Evolutionary conservation across 2,797 vertebrate genomes (phyloP), one percentile per base, ranked within the genome.

Genomic region (Moxostoma hubbsi): DNA sequence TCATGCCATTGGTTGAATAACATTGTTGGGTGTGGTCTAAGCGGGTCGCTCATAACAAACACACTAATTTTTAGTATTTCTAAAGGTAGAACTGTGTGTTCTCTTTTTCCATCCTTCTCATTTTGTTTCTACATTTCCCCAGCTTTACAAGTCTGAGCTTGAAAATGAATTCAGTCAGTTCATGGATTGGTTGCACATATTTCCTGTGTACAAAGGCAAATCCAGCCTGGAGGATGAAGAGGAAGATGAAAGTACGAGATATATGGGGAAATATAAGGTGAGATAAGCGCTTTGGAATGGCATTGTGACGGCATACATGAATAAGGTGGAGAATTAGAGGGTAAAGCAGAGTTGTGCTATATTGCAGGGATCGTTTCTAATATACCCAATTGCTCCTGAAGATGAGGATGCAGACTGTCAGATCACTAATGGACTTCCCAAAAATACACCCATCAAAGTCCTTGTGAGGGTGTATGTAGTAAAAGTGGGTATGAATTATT

Each of bases 261-360:
- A 90, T 49, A 95, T 97, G 91, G 97, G 97, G 36, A 98, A 97
- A 90, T 98, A 95, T 88, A 99, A 99, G 96, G 97, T 98, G 46
- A 83, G 54, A 15, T 63, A 16, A 43, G 9, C 1, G 1, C 10
- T 51, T 69, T 24, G 59, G 5, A 9, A 8, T 57, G 71, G 53
- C 10, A 58, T 10, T 61, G 47, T 61, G 61, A 67, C 12, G 2
- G 51, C 58, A 50, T 54, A 72, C 24, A 64, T 55, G n/a, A 63
- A 5, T 5, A 24, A 45, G 6, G 8, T 11, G 3, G 3, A 50
- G 18, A 47, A 77, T 67, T 47, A 62, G n/a, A 59, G 51, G 5
- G 49, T 58, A 72, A 66, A 51, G 24, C 9, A 43, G 15, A 51
- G 15, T 49, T 79, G 18, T 65, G 46, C 43, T 24, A 49, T 49